A percentile compares a stretch with the other conserved stretches of the same genome.
Conservation (phyloP, 2,888 invertebrate species). For the Mycalesis mineus region DNA sequence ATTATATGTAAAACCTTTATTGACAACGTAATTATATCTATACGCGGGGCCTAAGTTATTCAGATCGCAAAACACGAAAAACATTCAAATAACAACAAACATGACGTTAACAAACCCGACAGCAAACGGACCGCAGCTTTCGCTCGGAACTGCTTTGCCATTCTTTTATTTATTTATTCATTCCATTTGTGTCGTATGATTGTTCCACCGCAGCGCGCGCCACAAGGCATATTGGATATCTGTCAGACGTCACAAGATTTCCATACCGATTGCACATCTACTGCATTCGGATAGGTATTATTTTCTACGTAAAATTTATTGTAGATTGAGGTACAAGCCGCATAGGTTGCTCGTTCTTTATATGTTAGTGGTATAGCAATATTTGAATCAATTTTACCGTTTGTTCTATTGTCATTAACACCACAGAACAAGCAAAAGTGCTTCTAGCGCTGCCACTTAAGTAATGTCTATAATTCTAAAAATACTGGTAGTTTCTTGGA, state of each 20-base stretch:
- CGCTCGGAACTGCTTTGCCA: constrained; percentile 2
- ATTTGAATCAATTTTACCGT: too few species aligned
- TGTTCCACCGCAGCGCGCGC: constrained; percentile 6
- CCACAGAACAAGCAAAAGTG: too few species aligned
- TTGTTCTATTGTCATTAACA: too few species aligned
- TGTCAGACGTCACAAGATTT: constrained; percentile 15
- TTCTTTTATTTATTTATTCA: constrained; percentile 13
- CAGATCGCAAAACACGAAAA: neutral
- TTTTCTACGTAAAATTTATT: neutral
- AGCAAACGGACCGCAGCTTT: neutral
- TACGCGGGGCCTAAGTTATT: too few species aligned
- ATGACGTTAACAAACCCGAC: neutral
- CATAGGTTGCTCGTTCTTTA: neutral
- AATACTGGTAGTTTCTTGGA: too few species aligned
- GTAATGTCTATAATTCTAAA: too few species aligned
- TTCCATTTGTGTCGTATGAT: constrained; percentile 12
- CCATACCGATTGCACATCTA: constrained; percentile 7
- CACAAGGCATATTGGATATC: constrained; percentile 19
- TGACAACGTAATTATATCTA: too few species aligned
- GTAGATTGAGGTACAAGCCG: neutral
- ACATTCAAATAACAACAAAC: neutral
- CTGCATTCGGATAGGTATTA: constrained; percentile 1
- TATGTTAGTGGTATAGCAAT: too few species aligned
- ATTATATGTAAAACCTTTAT: too few species aligned
- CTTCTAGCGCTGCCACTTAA: too few species aligned